These are phyloP conservation scores for Limnephilus auricula DNA, from an alignment of 2,888 invertebrate species.

Conservation along the genomic window DNA sequence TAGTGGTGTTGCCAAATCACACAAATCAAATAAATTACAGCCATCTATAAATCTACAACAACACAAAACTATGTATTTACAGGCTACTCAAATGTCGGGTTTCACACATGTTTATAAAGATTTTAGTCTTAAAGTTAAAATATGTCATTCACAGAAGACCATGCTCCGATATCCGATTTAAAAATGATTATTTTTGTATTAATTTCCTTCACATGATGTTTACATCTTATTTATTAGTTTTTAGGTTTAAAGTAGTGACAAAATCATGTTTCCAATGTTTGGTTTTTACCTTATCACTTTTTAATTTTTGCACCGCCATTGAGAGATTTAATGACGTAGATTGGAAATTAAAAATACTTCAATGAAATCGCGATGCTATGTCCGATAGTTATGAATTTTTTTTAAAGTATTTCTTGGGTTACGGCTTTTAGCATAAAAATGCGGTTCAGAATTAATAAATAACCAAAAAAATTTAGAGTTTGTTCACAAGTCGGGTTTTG, in stretches of 20 bases:
- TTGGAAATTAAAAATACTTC: too few species aligned
- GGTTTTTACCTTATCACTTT: not conserved
- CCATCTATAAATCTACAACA: not conserved
- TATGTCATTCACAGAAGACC: not conserved
- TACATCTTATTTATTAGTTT: not conserved
- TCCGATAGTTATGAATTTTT: not conserved
- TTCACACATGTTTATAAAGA: not conserved
- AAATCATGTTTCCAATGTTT: too few species aligned
- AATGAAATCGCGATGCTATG: not conserved
- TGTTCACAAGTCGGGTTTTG: not conserved
- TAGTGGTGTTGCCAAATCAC: not conserved
- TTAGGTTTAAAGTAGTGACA: not conserved
- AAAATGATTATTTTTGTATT: not conserved
- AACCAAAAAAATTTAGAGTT: too few species aligned
- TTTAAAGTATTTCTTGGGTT: not conserved
- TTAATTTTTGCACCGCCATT: too few species aligned
- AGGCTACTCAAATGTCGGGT: not conserved
- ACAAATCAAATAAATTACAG: not conserved
- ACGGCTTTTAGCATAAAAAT: not conserved
- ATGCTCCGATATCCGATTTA: not conserved
- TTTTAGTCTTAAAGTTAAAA: not conserved
- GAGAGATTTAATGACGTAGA: too few species aligned
- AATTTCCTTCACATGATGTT: not conserved
- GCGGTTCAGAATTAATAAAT: too few species aligned
- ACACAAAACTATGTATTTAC: not conserved